Evolutionary conservation across 2,113 vertebrate species (phyloP), one percentile per base, ranked within the genome.

Genomic region (Cranoglanis bouderius): DNA sequence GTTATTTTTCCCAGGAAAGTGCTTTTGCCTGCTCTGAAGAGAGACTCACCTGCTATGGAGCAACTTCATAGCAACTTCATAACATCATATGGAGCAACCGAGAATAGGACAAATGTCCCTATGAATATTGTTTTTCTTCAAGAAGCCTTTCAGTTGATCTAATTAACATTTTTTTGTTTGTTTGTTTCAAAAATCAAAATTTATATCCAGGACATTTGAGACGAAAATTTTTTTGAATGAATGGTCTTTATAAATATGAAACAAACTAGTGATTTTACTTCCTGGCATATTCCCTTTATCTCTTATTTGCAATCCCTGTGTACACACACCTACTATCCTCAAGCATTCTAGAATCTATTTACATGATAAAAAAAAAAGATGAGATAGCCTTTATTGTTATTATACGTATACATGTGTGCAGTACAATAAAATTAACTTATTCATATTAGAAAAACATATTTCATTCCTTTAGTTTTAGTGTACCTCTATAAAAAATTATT

Each of bases 1-100:
- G 6, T 78, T 84, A 77, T 90, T 92, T 93, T 91, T 90, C 89
- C 82, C 87, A 89, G 90, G 46, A 72, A 88, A 82, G 38, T 85
- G 40, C 85, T 87, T 88, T 35, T 75, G 12, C n/a, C 85, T 87
- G 49, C 55, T 43, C 40, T 80, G 7, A 46, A 61, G 84, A 80
- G 14, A 51, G 72, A 63, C 49, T 89, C 72, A 86, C 49, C 80
- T 88, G 67, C 46, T n/a, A 10, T 35, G 3, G 9, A 81, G 51
- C 13, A 46, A 63, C 55, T 6, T 57, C 55, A 57, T 53, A 81
- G 51, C 8, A 46, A 63, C 55, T 6, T 57, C 55, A 57, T 53
- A 53, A 49, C 49, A 12, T 49, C 16, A 55, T 16, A 55, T 18
- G 53, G 16, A 55, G 16, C 53, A 59, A 53, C 14, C 13, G 21